Evolutionary conservation across 2,113 vertebrate species (phyloP), one percentile per base, ranked within the genome.

Genomic region (Shinisaurus crocodilurus): DNA sequence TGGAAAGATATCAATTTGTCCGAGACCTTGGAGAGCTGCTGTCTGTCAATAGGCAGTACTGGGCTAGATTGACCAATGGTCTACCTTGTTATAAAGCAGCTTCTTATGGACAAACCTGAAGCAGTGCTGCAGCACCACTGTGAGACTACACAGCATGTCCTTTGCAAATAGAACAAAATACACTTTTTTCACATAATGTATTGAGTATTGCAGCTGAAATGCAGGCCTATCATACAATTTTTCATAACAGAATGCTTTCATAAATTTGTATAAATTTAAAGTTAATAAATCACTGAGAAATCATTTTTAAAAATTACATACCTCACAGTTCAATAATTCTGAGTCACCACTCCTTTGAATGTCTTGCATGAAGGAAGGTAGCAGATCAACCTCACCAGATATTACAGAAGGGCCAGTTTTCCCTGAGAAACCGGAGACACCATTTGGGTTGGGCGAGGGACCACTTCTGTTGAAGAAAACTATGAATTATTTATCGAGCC

Each of bases 241-340:
- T 82, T 48, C 65, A 80, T 60, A 92, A 89, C 1, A 67, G 57
- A 86, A 89, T 65, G 3, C 18, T 0, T 1, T 91, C 48, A 37
- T 81, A 3, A 54, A 0, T 76, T 69, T 23, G 86, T 18, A 16
- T 0, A 50, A 2, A 2, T 34, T 54, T 82, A 25, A 9, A 40
- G 18, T n/a, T 60, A 8, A 12, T 23, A 34, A 63, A 89, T 23
- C 37, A 60, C 6, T 27, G 37, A 82, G n/a, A 45, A 74, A 74
- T 3, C 4, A 6, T 5, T 3, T 23, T 88, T 72, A 90, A 67
- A 63, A 77, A 29, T 63, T 25, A 92, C 88, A 85, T 96, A 99
- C 99, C 98, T 99, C 98, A 85, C 98, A 99, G 91, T 96, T 98
- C 98, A 98, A 98, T 88, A 97, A 96, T 95, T 98, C 98, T 0